Percentiles rank a stretch among this genome's conserved stretches.
Evolutionary conservation across 2,113 vertebrate species (phyloP).

Genomic region (Pterocles burchelli): DNA sequence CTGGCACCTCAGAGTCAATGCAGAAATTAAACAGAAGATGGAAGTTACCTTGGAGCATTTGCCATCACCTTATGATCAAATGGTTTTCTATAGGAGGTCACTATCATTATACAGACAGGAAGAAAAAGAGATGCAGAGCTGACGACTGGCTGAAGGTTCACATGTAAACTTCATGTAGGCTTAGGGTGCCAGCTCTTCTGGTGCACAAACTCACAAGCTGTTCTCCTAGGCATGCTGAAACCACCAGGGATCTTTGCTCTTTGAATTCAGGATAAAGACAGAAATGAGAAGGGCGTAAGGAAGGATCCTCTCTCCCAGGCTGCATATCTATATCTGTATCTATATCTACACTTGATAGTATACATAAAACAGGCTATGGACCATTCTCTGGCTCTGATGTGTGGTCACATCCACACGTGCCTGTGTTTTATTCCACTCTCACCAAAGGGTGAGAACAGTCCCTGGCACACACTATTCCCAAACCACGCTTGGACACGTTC

Average conservation of each 20-base stretch:
- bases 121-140: neutral
- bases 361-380: neutral
- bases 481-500: neutral
- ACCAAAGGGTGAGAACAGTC: neutral
- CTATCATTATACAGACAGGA: neutral
- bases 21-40: neutral
- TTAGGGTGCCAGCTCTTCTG: neutral
- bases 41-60: neutral
- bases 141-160: neutral
- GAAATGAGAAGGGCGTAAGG: neutral
- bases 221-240: neutral
- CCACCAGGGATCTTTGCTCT: neutral
- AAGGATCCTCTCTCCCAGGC: neutral
- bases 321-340: neutral
- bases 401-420: neutral
- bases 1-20: neutral
- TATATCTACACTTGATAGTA: neutral
- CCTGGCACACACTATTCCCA: neutral
- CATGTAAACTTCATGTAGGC: rapidly evolving
- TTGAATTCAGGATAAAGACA: neutral
- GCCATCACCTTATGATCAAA: neutral
- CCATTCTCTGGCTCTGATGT: rapidly evolving
- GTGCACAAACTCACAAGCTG: neutral
- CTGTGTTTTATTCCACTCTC: neutral
- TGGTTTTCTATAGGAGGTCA: neutral